Percentiles rank a stretch among this genome's conserved stretches.
These are phyloP conservation scores for Eristalinus sepulchralis DNA, from an alignment of 2,888 invertebrate genomes.

Conservation along the genomic window DNA sequence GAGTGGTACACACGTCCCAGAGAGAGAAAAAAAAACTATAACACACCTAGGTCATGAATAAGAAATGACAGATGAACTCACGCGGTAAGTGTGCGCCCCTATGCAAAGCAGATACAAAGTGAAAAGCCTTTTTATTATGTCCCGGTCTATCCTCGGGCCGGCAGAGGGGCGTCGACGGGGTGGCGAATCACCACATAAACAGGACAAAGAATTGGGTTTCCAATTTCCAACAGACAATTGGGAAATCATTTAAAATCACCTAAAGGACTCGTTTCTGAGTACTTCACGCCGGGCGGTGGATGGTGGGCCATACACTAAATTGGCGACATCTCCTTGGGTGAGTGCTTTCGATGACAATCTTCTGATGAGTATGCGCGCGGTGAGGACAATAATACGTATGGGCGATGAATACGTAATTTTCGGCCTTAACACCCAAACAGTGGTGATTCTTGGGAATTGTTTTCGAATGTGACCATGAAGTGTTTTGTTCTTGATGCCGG, in stretches of 20 bases:
- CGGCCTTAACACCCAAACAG: neutral
- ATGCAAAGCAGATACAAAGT: constrained; percentile 50
- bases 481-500: neutral
- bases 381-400: constrained; percentile 30
- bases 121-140: constrained; percentile 43
- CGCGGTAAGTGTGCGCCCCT: neutral
- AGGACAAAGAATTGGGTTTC: neutral
- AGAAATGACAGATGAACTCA: constrained; percentile 36
- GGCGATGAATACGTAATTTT: constrained; percentile 23
- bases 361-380: constrained; percentile 22
- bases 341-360: constrained; percentile 9
- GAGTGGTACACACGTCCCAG: neutral
- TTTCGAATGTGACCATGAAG: neutral
- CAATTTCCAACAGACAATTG: constrained; percentile 40
- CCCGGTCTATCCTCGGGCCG: constrained; percentile 29
- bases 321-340: neutral
- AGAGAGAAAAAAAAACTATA: constrained; percentile 33
- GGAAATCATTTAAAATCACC: constrained; percentile 42
- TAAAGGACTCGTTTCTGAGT: constrained; percentile 20
- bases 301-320: constrained; percentile 13
- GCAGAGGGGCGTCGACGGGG: neutral
- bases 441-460: neutral
- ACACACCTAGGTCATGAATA: constrained; percentile 50
- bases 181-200: constrained; percentile 2
- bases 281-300: neutral